These are phyloP conservation scores for Sebastes iracundus DNA, from an alignment of 2,797 vertebrate genomes.

Conservation along the genomic window DNA sequence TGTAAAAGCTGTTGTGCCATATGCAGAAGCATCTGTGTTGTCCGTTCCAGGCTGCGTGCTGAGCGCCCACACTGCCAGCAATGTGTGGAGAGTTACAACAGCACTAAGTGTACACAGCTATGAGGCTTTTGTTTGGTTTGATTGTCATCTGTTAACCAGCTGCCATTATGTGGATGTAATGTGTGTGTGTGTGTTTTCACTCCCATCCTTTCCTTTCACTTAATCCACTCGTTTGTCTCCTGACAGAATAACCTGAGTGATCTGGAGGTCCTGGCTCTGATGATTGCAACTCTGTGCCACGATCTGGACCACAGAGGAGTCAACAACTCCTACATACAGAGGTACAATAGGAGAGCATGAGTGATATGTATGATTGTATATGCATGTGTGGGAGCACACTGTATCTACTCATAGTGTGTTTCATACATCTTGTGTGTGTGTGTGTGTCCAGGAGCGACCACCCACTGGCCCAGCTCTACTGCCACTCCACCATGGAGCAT, in stretches of 20 bases:
- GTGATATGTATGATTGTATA: not conserved
- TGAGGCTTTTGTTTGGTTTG: conserved; percentile 7
- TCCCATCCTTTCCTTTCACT: not conserved
- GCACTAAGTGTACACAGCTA: not conserved
- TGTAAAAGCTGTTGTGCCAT: not conserved
- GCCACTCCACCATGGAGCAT: conserved; percentile 98
- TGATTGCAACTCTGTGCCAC: conserved; percentile 95
- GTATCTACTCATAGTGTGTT: not conserved
- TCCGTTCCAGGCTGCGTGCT: not conserved
- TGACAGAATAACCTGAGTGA: conserved; percentile 88
- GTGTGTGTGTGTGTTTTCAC: not conserved
- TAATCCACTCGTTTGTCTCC: not conserved
- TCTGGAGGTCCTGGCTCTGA: conserved; percentile 91
- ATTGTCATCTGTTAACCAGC: conserved; percentile 4
- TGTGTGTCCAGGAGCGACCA: conserved; percentile 90
- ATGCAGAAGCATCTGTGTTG: not conserved
- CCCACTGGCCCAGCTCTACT: conserved; percentile 95
- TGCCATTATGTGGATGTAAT: not conserved
- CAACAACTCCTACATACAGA: conserved; percentile 97
- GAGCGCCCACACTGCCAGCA: conserved; percentile 1
- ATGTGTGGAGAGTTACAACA: not conserved
- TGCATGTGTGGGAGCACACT: not conserved
- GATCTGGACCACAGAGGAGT: conserved; percentile 98
- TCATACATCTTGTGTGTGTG: not conserved
- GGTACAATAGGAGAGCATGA: conserved; percentile 72